Evolutionary conservation across 1,140 invertebrate species (phyloP).

Genomic region (Venustaconcha ellipsiformis): DNA sequence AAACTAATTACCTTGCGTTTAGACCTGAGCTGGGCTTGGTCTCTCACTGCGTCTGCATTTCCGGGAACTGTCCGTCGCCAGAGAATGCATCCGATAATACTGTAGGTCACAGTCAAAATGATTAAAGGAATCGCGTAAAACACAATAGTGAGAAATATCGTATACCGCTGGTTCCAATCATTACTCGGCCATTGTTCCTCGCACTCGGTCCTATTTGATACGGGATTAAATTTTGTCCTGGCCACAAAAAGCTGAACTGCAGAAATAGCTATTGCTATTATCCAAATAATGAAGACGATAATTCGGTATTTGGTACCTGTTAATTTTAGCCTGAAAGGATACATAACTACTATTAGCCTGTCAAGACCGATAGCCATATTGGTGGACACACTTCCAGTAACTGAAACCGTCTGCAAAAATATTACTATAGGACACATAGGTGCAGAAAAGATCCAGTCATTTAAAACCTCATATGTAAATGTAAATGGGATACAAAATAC

Average conservation of each 20-base stretch:
- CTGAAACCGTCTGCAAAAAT: slow-evolving; percentile 62
- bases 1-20: slow-evolving; percentile 70
- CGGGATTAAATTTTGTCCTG: slow-evolving; percentile 35
- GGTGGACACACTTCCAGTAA: slow-evolving; percentile 64
- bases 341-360: slow-evolving; percentile 60
- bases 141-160: slow-evolving; percentile 69
- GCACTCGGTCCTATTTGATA: slow-evolving; percentile 39
- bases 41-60: slow-evolving; percentile 70
- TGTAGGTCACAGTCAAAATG: slow-evolving; percentile 71
- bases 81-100: slow-evolving; percentile 63
- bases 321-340: slow-evolving; percentile 57
- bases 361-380: slow-evolving; percentile 68
- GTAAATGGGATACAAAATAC: slow-evolving; percentile 69
- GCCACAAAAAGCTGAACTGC: slow-evolving; percentile 69
- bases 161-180: slow-evolving; percentile 64
- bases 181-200: slow-evolving; percentile 55
- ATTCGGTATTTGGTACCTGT: slow-evolving; percentile 44
- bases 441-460: slow-evolving; percentile 62
- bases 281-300: slow-evolving; percentile 71
- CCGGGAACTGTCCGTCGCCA: slow-evolving; percentile 71
- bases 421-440: slow-evolving; percentile 65
- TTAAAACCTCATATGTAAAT: slow-evolving; percentile 57
- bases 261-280: slow-evolving; percentile 65
- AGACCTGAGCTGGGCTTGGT: slow-evolving; percentile 68
- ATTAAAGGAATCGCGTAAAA: slow-evolving; percentile 72